Conservation (phyloP, 2,888 invertebrate species). For the Hedya salicella region DNA sequence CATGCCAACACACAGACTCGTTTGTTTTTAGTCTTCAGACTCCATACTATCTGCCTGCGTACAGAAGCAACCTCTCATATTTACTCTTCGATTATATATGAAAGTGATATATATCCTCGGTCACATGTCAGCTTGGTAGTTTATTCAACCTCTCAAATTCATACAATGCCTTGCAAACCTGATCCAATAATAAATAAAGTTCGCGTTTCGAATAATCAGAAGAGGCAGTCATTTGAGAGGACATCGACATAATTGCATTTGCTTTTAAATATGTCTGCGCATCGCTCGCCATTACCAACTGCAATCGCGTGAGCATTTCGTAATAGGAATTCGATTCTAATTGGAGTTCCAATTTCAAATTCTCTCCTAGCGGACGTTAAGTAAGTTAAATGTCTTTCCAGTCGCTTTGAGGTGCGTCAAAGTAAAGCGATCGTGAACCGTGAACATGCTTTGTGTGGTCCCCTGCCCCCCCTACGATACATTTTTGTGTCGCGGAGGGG, state of each 20-base stretch:
- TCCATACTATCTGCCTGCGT: too few species aligned
- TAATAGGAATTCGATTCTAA: constrained; percentile 14
- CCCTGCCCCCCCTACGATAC: too few species aligned
- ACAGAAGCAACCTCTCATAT: too few species aligned
- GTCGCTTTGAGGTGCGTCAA: not conserved
- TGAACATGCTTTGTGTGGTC: too few species aligned
- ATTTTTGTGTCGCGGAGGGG: too few species aligned
- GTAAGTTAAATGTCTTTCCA: not conserved
- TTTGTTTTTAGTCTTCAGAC: too few species aligned
- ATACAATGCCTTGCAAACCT: not conserved
- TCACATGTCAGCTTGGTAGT: too few species aligned
- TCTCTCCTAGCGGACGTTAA: not conserved
- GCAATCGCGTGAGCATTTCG: constrained; percentile 12
- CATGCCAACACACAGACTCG: too few species aligned
- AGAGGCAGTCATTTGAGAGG: not conserved
- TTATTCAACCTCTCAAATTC: not conserved
- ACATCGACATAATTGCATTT: constrained; percentile 1
- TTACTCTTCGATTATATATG: too few species aligned
- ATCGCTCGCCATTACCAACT: not conserved
- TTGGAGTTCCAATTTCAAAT: constrained; percentile 26
- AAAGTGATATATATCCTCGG: too few species aligned
- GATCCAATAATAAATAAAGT: not conserved
- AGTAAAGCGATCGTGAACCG: too few species aligned
- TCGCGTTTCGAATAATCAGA: not conserved
- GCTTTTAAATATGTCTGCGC: constrained; percentile 9